Percentiles rank a stretch among this genome's conserved stretches.
These are phyloP conservation scores for Oxyteleia sp. DNA, from an alignment of 2,888 invertebrate genomes.

Conservation along the genomic window DNA sequence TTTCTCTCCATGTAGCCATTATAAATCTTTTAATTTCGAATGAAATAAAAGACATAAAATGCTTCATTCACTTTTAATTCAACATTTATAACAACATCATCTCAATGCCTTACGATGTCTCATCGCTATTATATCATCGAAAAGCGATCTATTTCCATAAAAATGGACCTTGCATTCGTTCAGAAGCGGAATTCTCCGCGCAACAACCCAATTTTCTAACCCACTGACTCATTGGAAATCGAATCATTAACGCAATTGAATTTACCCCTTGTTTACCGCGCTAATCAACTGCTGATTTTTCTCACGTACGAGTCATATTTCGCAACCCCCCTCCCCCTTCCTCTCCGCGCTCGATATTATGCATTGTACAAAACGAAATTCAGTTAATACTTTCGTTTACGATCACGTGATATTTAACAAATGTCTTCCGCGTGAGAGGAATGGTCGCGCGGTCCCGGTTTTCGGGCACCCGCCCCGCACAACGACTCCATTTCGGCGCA, in stretches of 20 bases:
- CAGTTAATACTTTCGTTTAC: conserved; percentile 59
- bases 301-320: conserved; percentile 39
- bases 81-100: too few relatives aligned
- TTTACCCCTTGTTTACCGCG: conserved; percentile 15
- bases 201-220: conserved; percentile 9
- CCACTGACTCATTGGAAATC: conserved; percentile 22
- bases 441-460: conserved; percentile 11
- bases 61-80: too few relatives aligned
- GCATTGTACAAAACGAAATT: conserved; percentile 32
- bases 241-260: conserved; percentile 20
- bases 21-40: too few relatives aligned
- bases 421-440: conserved; percentile 46
- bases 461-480: not conserved
- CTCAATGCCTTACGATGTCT: too few relatives aligned
- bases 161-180: not conserved
- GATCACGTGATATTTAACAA: conserved; percentile 50
- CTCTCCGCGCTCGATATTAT: not conserved
- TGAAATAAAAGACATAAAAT: too few relatives aligned
- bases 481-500: conserved; percentile 46
- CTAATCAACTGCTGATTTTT: conserved; percentile 13
- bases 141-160: too few relatives aligned
- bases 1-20: too few relatives aligned
- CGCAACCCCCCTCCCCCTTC: not conserved
- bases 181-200: not conserved
- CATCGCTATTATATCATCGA: too few relatives aligned